A percentile compares a stretch with the other conserved stretches of the same genome.
phyloP scores from a whole-genome alignment of 1,140 invertebrate species.

The Mamestra configurata region DNA sequence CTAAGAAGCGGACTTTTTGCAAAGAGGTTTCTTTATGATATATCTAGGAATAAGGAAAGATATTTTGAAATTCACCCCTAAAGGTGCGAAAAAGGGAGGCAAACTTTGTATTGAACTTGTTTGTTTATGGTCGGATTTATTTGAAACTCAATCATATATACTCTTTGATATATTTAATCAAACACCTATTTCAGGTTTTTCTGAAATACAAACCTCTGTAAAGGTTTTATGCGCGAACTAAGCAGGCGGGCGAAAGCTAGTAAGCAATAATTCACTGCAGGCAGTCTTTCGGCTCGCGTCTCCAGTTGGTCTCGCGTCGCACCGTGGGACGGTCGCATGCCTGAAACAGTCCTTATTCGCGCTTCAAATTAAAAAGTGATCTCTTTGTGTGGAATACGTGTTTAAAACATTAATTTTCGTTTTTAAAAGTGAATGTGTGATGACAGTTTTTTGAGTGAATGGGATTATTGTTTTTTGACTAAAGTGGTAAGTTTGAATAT shows the following conservation, averaged over 20 bases:
- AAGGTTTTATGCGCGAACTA: too few species aligned
- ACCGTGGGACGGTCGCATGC: slow-evolving; percentile 17
- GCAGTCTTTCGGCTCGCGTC: slow-evolving; percentile 1
- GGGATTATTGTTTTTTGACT: slow-evolving; percentile 14
- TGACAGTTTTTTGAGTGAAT: slow-evolving; percentile 1
- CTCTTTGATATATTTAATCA: too few species aligned
- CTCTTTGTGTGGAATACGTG: slow-evolving; percentile 48
- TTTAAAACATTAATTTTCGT: slow-evolving; percentile 3
- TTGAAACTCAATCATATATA: too few species aligned
- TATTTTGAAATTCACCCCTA: too few species aligned
- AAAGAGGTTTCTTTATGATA: too few species aligned
- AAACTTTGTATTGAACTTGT: too few species aligned
- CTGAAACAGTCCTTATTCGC: slow-evolving; percentile 9
- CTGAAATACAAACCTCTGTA: too few species aligned
- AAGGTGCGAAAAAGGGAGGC: too few species aligned
- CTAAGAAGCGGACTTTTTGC: too few species aligned
- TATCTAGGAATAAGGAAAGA: too few species aligned
- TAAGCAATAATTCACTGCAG: slow-evolving; percentile 33
- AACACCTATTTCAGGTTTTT: too few species aligned
- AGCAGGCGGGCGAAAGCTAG: neutral
- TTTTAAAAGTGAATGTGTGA: slow-evolving; percentile 35
- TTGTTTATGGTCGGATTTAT: too few species aligned
- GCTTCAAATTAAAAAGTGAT: slow-evolving; percentile 40
- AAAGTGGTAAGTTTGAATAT: slow-evolving; percentile 34
- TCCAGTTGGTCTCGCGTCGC: slow-evolving; percentile 40